Percentiles rank a stretch among this genome's conserved stretches.
Conservation (phyloP, 2,888 invertebrate species). For the Mellilla xanthometata region DNA sequence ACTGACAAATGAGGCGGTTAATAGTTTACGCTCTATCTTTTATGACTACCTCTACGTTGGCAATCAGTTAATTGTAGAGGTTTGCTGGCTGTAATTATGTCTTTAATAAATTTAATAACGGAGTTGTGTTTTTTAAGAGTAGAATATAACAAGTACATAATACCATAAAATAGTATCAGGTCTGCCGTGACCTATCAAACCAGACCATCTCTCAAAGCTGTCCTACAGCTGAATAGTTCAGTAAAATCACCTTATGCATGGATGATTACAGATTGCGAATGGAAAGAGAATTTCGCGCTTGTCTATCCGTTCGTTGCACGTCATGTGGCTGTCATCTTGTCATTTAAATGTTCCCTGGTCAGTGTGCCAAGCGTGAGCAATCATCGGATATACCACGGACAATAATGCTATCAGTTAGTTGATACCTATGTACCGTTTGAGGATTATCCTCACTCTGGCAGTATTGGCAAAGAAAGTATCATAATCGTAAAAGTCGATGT, state of each 20-base stretch:
- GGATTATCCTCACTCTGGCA: slow-evolving; percentile 25
- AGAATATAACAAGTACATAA: no score
- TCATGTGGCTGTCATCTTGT: slow-evolving; percentile 50
- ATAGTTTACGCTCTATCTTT: not conserved
- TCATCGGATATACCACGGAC: slow-evolving; percentile 44
- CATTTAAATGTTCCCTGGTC: slow-evolving; percentile 53
- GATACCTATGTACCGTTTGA: slow-evolving; percentile 38
- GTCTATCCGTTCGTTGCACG: slow-evolving; percentile 32
- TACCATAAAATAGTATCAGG: no score
- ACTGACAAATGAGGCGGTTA: slow-evolving; percentile 3
- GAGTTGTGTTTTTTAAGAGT: no score
- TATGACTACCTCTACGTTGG: not conserved
- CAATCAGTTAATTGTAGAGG: not conserved
- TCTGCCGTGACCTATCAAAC: not conserved
- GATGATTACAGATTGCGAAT: slow-evolving; percentile 13
- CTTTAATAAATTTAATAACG: no score
- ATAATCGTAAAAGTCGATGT: not conserved
- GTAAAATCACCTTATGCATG: not conserved
- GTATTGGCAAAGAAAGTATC: slow-evolving; percentile 18
- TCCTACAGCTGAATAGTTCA: not conserved
- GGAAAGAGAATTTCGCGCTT: slow-evolving; percentile 32
- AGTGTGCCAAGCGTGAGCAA: slow-evolving; percentile 62
- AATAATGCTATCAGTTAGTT: slow-evolving; percentile 31
- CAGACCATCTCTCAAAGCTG: slow-evolving; percentile 3
- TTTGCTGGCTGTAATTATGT: not conserved